phyloP scores from a whole-genome alignment of 2,113 vertebrate genomes.

The Pterophyllum scalare region DNA sequence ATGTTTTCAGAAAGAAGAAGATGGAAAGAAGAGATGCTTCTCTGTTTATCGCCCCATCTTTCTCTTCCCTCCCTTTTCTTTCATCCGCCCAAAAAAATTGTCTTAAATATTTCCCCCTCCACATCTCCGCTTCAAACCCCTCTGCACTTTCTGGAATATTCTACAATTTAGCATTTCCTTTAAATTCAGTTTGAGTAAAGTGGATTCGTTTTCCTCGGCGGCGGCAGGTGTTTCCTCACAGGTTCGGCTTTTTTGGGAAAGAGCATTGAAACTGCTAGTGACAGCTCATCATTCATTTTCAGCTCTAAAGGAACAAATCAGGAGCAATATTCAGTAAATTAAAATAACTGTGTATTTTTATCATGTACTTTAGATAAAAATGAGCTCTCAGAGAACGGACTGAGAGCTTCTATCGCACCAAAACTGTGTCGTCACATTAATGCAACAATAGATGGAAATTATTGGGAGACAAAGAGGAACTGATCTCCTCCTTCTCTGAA shows the following conservation, averaged over 20 bases:
- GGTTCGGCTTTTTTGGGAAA: background rate
- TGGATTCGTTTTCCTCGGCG: background rate
- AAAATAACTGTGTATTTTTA: too few species aligned
- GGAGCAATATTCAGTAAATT: rapidly evolving
- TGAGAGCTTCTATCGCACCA: background rate
- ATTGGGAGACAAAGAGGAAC: too few species aligned
- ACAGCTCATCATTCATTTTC: background rate
- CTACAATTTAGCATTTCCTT: background rate
- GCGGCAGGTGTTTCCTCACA: background rate
- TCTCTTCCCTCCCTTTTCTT: conserved; percentile 23
- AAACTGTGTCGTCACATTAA: background rate
- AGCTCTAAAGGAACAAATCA: background rate
- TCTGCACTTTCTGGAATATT: background rate
- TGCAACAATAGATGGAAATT: background rate
- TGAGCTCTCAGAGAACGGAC: too few species aligned
- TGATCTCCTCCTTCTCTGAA: too few species aligned
- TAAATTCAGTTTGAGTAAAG: background rate
- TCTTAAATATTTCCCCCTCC: background rate
- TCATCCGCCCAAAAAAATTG: background rate
- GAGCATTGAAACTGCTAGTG: background rate
- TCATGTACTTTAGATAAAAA: too few species aligned
- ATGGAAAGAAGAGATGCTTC: conserved; percentile 46
- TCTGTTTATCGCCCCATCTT: conserved; percentile 34
- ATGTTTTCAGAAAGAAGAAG: background rate
- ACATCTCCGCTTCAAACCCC: background rate